phyloP scores from a whole-genome alignment of 2,113 vertebrate species.

The Phylloscopus trochilus region DNA sequence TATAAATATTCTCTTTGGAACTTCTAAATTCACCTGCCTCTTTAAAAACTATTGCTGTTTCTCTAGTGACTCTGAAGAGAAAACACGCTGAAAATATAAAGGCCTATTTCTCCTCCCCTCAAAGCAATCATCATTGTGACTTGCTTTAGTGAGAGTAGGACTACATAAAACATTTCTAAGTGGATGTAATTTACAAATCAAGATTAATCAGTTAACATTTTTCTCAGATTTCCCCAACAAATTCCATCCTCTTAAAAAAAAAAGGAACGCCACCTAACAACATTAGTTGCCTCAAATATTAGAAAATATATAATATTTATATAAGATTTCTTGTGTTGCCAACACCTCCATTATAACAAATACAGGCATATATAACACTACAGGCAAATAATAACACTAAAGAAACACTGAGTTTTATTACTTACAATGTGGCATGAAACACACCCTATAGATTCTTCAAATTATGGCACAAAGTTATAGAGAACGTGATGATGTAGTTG shows the following conservation, averaged over 20 bases:
- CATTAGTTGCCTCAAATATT: not conserved
- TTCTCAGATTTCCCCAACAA: not conserved
- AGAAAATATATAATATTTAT: not conserved
- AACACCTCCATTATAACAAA: not conserved
- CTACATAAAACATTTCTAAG: not conserved
- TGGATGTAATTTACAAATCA: not conserved
- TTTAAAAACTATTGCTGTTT: not conserved
- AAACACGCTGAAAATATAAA: not conserved
- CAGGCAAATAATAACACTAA: not conserved
- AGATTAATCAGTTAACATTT: not conserved
- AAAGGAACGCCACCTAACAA: not conserved
- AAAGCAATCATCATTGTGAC: not conserved
- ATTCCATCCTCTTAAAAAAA: not conserved
- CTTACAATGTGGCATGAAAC: not conserved
- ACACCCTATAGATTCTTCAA: not conserved
- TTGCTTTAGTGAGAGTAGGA: not conserved
- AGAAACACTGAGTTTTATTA: not conserved
- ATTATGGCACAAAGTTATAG: not conserved
- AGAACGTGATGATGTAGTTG: not conserved
- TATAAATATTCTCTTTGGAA: conserved; percentile 12
- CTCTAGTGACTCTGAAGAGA: not conserved
- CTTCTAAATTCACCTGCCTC: not conserved
- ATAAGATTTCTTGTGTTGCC: not conserved
- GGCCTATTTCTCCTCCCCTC: not conserved
- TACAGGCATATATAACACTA: not conserved